These are phyloP conservation scores for Eupeodes latifasciatus DNA, from an alignment of 2,888 invertebrate species.

Conservation along the genomic window DNA sequence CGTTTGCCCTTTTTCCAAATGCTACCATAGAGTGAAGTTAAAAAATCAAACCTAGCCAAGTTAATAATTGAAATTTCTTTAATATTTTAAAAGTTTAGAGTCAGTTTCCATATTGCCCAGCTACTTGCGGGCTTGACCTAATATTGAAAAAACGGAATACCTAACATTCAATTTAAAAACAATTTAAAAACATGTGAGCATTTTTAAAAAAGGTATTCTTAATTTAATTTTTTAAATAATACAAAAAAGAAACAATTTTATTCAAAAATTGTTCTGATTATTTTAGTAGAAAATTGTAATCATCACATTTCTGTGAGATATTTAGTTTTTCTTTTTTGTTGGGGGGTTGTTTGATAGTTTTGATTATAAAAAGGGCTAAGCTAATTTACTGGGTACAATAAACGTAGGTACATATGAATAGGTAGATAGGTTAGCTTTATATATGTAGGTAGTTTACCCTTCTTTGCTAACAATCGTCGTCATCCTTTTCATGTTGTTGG, in stretches of 20 bases:
- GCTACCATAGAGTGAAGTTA: background rate
- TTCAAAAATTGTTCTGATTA: no score
- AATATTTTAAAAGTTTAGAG: background rate
- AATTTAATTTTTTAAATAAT: no score
- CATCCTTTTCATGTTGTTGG: constrained; percentile 9
- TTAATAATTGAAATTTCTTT: background rate
- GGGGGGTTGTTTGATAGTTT: background rate
- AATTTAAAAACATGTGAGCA: background rate
- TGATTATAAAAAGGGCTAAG: background rate
- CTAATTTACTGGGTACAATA: background rate
- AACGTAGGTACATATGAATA: background rate
- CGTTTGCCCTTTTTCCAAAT: background rate
- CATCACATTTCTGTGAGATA: no score
- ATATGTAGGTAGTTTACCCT: background rate
- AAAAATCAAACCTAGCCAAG: background rate
- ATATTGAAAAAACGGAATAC: background rate
- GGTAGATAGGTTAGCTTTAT: background rate
- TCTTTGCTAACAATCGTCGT: background rate
- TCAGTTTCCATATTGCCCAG: background rate
- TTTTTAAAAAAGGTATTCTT: no score
- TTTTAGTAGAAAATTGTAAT: no score
- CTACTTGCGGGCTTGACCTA: background rate
- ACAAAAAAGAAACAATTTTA: no score
- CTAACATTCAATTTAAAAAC: background rate
- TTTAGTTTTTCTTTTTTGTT: no score